Base-by-base conservation (phyloP, 2,888 invertebrate genomes). In the Melieria omissa region DNA sequence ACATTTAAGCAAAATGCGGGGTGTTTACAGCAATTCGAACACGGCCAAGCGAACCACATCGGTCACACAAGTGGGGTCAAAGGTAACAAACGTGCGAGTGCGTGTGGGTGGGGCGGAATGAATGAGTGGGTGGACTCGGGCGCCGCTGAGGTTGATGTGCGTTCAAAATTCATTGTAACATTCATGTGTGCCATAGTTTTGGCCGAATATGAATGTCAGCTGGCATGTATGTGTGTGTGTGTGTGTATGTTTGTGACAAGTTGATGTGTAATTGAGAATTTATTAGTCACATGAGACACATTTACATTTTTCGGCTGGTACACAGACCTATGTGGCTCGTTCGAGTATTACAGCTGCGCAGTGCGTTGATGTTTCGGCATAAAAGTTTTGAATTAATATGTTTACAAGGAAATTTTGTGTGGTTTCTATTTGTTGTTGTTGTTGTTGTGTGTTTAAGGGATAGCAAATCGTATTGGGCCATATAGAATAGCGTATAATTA, bases 211-310 rank as follows among this genome's bases (percentile, higher is more conserved):
- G 29, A 29, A 29, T 29, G 29, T 29, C 29, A 29, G 29, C 29
- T 29, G 29, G 29, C 41, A 41, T 65, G 46, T n/a, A 1, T 52
- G 16, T 49, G 5, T 46, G 49, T 14, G 46, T 29, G 10, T 44
- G 6, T 60, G 60, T 58, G 9, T 46, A 60, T 12, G 9, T 66
- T 49, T 47, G 29, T 66, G 65, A 58, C 57, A 41, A 58, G 46
- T 6, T 66, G 16, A 71, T 75, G 67, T 80, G 81, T 82, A 80
- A 81, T 81, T 78, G 81, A 78, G 79, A 81, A 84, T 84, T 84
- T 85, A 84, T 84, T 81, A 80, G 83, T 78, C 84, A 79, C 83
- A 76, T 74, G 84, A 85, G 84, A 85, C 81, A 79, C 82, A 83
- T 83, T 84, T 82, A 81, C 78, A 78, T 29, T 29, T 29, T 29